Percentiles rank a stretch among this genome's conserved stretches.
phyloP scores from a whole-genome alignment of 2,888 invertebrate genomes.

The Sturmia bella region DNA sequence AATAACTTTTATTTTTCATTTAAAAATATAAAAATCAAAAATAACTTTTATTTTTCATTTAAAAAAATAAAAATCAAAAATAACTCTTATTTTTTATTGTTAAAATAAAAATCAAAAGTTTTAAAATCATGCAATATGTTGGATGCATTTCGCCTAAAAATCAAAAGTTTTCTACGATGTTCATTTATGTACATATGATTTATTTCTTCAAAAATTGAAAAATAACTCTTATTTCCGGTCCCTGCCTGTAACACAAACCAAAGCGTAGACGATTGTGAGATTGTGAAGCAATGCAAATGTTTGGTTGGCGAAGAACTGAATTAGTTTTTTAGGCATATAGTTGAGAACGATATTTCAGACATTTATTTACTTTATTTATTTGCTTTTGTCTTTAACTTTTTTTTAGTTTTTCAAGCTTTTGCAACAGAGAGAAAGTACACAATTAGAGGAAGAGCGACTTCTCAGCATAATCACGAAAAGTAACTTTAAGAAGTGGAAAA shows the following conservation, averaged over 20 bases:
- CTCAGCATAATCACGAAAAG: slow-evolving; percentile 44
- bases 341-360: slow-evolving; percentile 16
- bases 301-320: slow-evolving; percentile 14
- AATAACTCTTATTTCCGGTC: no score
- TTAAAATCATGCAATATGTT: no score
- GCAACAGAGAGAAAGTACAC: slow-evolving; percentile 58
- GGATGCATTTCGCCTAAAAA: no score
- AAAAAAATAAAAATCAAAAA: no score
- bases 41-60: no score
- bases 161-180: no score
- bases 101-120: no score
- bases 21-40: no score
- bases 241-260: slow-evolving; percentile 19
- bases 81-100: no score
- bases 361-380: slow-evolving; percentile 31
- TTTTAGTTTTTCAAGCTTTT: slow-evolving; percentile 53
- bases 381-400: not conserved
- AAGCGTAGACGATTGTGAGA: not conserved
- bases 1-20: no score
- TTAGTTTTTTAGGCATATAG: slow-evolving; percentile 2
- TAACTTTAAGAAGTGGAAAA: slow-evolving; percentile 16
- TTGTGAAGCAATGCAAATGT: slow-evolving; percentile 14
- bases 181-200: no score
- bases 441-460: slow-evolving; percentile 50
- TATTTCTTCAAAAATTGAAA: no score